A percentile compares a stretch with the other conserved stretches of the same genome.
Evolutionary conservation across 2,113 vertebrate genomes (phyloP).

Genomic region (Ictidomys tridecemlineatus): DNA sequence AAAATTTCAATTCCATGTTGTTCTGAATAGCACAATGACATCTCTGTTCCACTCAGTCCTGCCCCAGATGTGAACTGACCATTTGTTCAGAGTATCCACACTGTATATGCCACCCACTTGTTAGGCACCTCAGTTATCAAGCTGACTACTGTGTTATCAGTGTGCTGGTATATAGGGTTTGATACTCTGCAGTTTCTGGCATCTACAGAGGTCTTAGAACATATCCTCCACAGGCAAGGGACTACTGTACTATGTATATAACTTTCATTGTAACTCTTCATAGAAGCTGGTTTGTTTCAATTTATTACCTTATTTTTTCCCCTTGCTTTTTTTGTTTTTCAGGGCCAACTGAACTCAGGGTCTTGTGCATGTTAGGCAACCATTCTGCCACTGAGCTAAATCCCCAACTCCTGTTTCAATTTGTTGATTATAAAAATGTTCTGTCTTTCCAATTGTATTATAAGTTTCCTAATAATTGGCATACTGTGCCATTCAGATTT

Average conservation of each 20-base stretch:
- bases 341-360: too few relatives aligned
- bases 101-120: too few relatives aligned
- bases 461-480: not conserved
- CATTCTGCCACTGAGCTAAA: too few relatives aligned
- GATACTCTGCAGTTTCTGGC: not conserved
- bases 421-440: not conserved
- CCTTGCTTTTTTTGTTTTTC: too few relatives aligned
- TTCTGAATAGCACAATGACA: not conserved
- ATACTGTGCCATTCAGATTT: not conserved
- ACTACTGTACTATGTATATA: not conserved
- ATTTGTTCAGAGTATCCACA: not conserved
- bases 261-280: not conserved
- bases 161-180: not conserved
- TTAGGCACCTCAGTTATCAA: not conserved
- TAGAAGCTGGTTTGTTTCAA: not conserved
- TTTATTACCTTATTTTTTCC: not conserved
- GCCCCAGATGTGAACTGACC: not conserved
- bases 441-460: not conserved
- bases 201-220: not conserved
- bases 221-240: not conserved
- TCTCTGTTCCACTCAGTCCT: not conserved
- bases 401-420: too few relatives aligned
- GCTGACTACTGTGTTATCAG: too few relatives aligned
- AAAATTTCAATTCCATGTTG: not conserved
- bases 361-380: too few relatives aligned